Evolutionary conservation across 2,113 vertebrate genomes (phyloP).

Genomic region (Australoheros scitulus): DNA sequence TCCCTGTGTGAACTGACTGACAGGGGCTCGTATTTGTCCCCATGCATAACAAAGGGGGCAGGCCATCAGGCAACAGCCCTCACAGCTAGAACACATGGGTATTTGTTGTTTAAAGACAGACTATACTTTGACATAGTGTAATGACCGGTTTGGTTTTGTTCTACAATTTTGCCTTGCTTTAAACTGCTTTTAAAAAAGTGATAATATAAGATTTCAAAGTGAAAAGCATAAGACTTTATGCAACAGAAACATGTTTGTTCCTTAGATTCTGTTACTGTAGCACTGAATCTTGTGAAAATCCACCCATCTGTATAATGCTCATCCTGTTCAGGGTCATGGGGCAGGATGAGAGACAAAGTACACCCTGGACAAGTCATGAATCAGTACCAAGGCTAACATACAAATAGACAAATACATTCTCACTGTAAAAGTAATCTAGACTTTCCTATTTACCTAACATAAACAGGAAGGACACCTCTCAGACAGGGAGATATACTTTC

Average conservation of each 20-base stretch:
- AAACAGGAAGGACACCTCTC: too few species aligned
- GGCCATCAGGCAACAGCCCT: conserved; percentile 63
- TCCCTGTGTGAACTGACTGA: conserved; percentile 63
- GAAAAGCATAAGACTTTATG: background rate
- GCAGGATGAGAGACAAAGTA: background rate
- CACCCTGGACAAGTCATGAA: conserved; percentile 8
- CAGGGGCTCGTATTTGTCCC: conserved; percentile 68
- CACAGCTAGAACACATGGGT: conserved; percentile 61
- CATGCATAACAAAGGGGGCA: conserved; percentile 38
- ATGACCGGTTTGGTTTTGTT: conserved; percentile 7
- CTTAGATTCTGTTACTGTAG: background rate
- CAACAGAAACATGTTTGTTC: background rate
- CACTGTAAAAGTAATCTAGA: background rate
- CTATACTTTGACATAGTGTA: conserved; percentile 27
- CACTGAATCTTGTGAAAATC: conserved; percentile 9
- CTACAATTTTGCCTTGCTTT: background rate
- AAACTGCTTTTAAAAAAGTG: background rate
- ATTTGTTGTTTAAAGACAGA: conserved; percentile 35
- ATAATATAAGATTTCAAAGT: background rate
- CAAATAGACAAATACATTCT: background rate
- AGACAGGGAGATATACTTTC: background rate
- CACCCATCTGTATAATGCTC: conserved; percentile 6
- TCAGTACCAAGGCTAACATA: conserved; percentile 17
- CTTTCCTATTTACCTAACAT: background rate
- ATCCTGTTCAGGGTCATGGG: conserved; percentile 1